Evolutionary conservation across 2,888 invertebrate genomes (phyloP).

Genomic region (Nymphalis urticae): DNA sequence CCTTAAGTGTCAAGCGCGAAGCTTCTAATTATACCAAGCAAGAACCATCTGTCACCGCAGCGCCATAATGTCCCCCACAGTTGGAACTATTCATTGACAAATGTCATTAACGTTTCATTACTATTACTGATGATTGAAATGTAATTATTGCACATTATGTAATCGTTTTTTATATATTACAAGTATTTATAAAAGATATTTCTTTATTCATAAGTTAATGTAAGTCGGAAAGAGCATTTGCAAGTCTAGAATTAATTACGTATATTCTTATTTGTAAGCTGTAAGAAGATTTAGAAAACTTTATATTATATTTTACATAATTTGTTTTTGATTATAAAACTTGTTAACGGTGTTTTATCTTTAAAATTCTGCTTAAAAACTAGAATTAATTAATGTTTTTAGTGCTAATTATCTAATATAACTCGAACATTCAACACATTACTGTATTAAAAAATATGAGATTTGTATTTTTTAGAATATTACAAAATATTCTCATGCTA

Average conservation of each 20-base stretch:
- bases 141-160: background rate
- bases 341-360: too few species aligned
- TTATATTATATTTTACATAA: too few species aligned
- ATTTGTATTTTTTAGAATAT: background rate
- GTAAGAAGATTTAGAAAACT: too few species aligned
- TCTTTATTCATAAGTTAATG: background rate
- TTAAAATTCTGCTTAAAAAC: too few species aligned
- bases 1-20: conserved; percentile 34
- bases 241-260: too few species aligned
- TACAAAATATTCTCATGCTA: conserved; percentile 13
- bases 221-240: too few species aligned
- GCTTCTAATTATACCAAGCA: conserved; percentile 42
- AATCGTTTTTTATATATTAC: background rate
- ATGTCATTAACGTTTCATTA: conserved; percentile 42
- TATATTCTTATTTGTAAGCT: too few species aligned
- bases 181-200: background rate
- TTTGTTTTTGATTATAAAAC: too few species aligned
- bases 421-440: too few species aligned
- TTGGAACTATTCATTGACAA: conserved; percentile 42
- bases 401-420: too few species aligned
- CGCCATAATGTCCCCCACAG: conserved; percentile 42
- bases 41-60: conserved; percentile 42
- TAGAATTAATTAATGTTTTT: too few species aligned
- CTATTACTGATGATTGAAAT: conserved; percentile 40
- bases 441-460: too few species aligned